phyloP scores from a whole-genome alignment of 2,888 invertebrate species.

The Machimus atricapillus region DNA sequence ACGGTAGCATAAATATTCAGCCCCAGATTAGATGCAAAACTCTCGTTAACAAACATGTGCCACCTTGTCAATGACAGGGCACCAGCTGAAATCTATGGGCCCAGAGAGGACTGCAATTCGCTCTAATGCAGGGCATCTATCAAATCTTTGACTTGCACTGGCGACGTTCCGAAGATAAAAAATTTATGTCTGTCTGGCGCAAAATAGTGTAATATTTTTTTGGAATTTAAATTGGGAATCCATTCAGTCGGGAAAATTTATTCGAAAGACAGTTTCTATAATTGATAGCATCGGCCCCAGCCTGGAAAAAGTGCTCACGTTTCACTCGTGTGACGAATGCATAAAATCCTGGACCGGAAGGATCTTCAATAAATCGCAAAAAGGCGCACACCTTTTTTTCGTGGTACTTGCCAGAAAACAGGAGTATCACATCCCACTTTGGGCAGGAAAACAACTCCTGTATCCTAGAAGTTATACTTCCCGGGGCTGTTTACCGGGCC shows the following conservation, averaged over 20 bases:
- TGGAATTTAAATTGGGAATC: not conserved
- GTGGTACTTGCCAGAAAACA: not conserved
- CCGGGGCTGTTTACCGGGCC: not conserved
- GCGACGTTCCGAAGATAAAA: not conserved
- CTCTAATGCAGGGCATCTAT: not conserved
- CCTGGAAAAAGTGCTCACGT: not conserved
- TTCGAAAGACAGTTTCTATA: not conserved
- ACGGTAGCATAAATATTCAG: not conserved
- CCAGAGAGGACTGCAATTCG: not conserved
- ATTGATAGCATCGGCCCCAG: not conserved
- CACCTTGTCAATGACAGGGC: not conserved
- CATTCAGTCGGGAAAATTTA: not conserved
- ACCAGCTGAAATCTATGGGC: not conserved
- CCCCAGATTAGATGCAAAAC: not conserved
- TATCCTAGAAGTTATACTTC: not conserved
- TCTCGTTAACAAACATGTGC: not conserved
- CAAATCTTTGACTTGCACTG: not conserved
- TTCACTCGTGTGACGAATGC: not conserved
- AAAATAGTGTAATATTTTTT: not conserved
- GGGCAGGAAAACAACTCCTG: not conserved
- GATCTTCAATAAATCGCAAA: not conserved
- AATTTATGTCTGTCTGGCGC: not conserved
- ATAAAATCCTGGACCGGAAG: not conserved
- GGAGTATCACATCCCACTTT: not conserved
- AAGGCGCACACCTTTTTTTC: not conserved